Evolutionary conservation across 2,113 vertebrate species (phyloP).

Genomic region (Ailurus styani): DNA sequence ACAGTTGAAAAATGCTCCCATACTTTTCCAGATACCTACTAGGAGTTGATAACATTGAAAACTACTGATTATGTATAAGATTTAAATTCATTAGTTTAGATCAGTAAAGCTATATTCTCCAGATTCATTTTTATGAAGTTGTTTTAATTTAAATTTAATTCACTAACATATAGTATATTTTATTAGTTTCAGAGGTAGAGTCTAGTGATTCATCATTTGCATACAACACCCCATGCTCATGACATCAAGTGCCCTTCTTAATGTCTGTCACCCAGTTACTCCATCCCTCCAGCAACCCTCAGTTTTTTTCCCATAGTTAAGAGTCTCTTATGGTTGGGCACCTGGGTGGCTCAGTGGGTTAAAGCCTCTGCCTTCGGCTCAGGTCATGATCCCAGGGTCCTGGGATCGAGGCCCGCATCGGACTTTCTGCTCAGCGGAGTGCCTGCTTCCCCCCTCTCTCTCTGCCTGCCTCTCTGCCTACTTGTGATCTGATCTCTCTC

Average conservation of each 20-base stretch:
- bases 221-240: background rate
- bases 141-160: background rate
- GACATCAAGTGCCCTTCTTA: background rate
- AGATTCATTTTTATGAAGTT: slow-evolving; percentile 35
- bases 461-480: too few species aligned
- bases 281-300: background rate
- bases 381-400: too few species aligned
- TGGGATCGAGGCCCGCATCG: too few species aligned
- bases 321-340: background rate
- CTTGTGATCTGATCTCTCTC: too few species aligned
- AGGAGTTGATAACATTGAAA: background rate
- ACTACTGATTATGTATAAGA: background rate
- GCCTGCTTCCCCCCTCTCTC: too few species aligned
- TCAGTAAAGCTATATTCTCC: background rate
- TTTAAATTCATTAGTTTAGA: slow-evolving; percentile 19
- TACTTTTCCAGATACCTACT: background rate
- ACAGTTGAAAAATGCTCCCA: background rate
- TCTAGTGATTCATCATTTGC: background rate
- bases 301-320: too few species aligned
- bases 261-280: background rate
- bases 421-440: too few species aligned
- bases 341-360: too few species aligned
- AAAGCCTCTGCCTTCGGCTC: too few species aligned
- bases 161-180: background rate
- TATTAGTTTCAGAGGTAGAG: background rate